Percentiles rank a stretch among this genome's conserved stretches.
Conservation (phyloP, 1,140 invertebrate species). For the Dryas iulia region DNA sequence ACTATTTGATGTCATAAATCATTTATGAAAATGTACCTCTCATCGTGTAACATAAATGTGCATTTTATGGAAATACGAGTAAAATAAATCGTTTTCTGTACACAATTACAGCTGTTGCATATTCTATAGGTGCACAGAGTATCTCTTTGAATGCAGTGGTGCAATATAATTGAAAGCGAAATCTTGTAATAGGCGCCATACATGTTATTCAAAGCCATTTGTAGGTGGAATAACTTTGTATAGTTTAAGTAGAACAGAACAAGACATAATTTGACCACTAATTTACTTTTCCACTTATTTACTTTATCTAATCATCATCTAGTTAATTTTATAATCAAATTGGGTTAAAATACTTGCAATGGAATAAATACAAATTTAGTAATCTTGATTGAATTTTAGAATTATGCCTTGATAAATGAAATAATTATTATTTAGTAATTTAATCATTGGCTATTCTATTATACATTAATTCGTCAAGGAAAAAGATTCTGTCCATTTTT, state of each 20-base stretch:
- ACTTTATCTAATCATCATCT: neutral
- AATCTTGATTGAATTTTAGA: neutral
- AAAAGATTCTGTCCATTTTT: too few species aligned
- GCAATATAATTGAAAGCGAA: conserved; percentile 47
- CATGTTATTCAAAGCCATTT: conserved; percentile 9
- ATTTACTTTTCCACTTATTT: neutral
- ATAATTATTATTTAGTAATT: too few species aligned
- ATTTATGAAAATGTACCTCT: conserved; percentile 3
- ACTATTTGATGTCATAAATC: neutral
- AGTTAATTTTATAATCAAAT: conserved; percentile 3
- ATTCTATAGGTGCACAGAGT: conserved; percentile 30
- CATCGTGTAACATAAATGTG: conserved; percentile 10
- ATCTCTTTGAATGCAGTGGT: conserved; percentile 24
- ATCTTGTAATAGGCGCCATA: conserved; percentile 29
- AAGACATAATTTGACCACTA: neutral
- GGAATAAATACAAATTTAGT: neutral
- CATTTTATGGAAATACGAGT: conserved; percentile 23
- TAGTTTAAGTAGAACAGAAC: neutral
- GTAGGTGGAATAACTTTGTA: neutral
- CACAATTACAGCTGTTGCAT: conserved; percentile 37
- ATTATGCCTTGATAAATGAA: too few species aligned
- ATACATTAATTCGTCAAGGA: too few species aligned
- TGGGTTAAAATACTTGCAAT: conserved; percentile 2
- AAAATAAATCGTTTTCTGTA: conserved; percentile 24
- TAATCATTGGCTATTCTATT: too few species aligned